Base-by-base conservation (phyloP, 2,113 vertebrate species). In the Nymphicus hollandicus region DNA sequence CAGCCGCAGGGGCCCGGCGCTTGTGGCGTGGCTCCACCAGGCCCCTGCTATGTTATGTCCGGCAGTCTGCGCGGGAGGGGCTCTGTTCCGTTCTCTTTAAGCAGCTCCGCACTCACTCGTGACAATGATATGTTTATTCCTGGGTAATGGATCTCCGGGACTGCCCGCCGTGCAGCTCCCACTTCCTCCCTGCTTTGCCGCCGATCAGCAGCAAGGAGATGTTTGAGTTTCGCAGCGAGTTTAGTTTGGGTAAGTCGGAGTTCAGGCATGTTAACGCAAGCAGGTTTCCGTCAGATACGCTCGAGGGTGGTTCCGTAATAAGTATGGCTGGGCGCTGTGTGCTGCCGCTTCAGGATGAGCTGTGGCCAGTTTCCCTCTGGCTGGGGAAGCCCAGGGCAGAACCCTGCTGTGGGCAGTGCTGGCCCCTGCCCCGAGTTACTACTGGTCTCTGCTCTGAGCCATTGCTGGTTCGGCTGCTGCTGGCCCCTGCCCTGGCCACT, bases 111-210 rank as follows among this genome's bases (percentile, higher is more conserved):
- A 89, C 96, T 92, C 86, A n/a, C 89, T 97, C 53, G 3, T 81
- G 92, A 78, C 96, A 91, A 64, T 91, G 97, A 93, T 95, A 88
- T 93, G 96, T 96, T 93, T 93, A 83, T 90, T 95, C 95, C 94
- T 80, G 81, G 81, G 94, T 88, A 94, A 71, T 52, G 95, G 94
- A 80, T 65, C 94, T 88, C 81, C 80, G 44, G 55, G 97, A 85
- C 89, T 93, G 87, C 60, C 89, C 84, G 56, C 85, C 69, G 49
- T 66, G 83, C 88, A 70, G 91, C 25, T 47, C 94, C 94, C 88
- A 25, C 81, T 89, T 72, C 58, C n/a, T 27, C 35, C 58, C 81
- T 22, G 13, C 50, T 71, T 80, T 50, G 64, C 92, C 69, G 93
- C 81, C 53, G 29, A 69, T 92, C 79, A 60, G 92, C 86, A 81